phyloP scores from a whole-genome alignment of 1,140 invertebrate genomes.

The Drosophila dunni region DNA sequence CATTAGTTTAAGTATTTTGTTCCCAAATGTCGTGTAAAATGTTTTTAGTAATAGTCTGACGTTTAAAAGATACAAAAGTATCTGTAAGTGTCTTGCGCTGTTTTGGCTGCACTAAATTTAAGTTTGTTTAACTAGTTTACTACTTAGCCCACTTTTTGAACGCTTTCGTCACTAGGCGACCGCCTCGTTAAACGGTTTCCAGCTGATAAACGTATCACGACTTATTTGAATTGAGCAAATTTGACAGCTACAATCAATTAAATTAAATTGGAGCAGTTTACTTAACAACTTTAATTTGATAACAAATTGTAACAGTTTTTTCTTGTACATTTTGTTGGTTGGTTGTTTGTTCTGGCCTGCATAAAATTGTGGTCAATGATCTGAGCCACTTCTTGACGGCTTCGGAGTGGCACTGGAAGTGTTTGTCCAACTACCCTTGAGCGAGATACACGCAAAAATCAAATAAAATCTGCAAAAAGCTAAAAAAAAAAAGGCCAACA shows the following conservation, averaged over 20 bases:
- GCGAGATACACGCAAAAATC: constrained; percentile 8
- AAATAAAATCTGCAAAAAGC: constrained; percentile 61
- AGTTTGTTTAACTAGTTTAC: too few relatives aligned
- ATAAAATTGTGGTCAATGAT: constrained; percentile 19
- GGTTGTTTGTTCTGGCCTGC: neutral
- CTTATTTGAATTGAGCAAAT: neutral
- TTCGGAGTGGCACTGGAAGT: constrained; percentile 34
- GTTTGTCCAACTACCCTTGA: constrained; percentile 27
- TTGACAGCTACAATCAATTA: neutral
- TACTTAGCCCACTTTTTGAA: too few relatives aligned
- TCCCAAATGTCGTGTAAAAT: neutral
- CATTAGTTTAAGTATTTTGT: constrained; percentile 2
- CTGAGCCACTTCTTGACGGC: constrained; percentile 50
- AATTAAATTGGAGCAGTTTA: neutral
- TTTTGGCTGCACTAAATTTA: too few relatives aligned
- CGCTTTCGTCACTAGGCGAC: too few relatives aligned
- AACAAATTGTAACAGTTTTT: neutral
- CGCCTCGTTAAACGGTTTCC: too few relatives aligned
- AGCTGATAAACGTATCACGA: too few relatives aligned
- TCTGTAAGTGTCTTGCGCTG: too few relatives aligned
- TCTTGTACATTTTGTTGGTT: too few relatives aligned
- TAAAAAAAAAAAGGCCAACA: constrained; percentile 7
- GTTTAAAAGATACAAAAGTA: too few relatives aligned
- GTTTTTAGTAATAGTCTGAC: neutral
- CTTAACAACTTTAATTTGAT: neutral